Evolutionary conservation across 2,797 vertebrate species (phyloP).

Genomic region (Podarcis lilfordi): DNA sequence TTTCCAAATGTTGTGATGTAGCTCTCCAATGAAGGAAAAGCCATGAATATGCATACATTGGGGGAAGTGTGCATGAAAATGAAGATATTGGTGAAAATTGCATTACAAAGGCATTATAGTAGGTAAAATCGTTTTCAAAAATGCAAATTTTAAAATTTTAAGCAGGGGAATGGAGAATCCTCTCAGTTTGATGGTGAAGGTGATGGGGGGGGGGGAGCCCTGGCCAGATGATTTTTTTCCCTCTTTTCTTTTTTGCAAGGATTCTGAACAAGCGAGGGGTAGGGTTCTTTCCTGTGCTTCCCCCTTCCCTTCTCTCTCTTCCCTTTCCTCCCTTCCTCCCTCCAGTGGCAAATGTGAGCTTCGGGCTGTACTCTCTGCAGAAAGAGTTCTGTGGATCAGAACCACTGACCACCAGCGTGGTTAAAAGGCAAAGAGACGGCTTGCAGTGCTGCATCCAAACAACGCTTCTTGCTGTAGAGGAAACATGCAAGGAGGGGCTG

Average conservation of each 20-base stretch:
- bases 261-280: background rate
- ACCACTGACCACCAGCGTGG: slow-evolving; percentile 19
- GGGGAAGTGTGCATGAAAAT: too few relatives aligned
- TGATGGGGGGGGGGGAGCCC: too few relatives aligned
- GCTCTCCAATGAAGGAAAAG: too few relatives aligned
- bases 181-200: too few relatives aligned
- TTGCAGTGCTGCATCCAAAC: background rate
- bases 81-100: too few relatives aligned
- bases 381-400: slow-evolving; percentile 38
- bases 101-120: too few relatives aligned
- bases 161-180: background rate
- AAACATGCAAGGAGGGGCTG: background rate
- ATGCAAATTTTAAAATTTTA: background rate
- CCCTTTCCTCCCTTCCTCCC: background rate
- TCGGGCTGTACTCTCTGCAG: slow-evolving; percentile 34
- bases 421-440: background rate
- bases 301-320: background rate
- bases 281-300: too few relatives aligned
- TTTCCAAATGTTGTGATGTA: too few relatives aligned
- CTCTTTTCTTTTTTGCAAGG: background rate
- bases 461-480: too few relatives aligned
- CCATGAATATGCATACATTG: too few relatives aligned
- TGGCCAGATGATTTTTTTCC: too few relatives aligned
- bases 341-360: slow-evolving; percentile 24
- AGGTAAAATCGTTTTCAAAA: too few relatives aligned